Evolutionary conservation across 2,888 invertebrate genomes (phyloP), one percentile per base, ranked within the genome.

Genomic region (Ellobium chinense): DNA sequence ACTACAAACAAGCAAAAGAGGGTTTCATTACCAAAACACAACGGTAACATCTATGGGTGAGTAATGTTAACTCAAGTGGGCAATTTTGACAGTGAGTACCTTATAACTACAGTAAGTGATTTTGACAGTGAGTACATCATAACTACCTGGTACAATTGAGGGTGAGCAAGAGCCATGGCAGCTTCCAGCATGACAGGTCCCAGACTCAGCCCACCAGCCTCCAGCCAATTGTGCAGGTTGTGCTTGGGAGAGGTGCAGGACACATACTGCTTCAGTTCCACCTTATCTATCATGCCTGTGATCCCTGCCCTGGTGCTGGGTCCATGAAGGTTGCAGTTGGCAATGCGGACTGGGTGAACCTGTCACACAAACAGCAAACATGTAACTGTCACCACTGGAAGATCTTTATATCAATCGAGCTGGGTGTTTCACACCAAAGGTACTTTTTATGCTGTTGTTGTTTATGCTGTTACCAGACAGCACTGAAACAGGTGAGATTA

Each of bases 261-360:
- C 85, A 96, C 95, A 91, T 95, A 95, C 89, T 96, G 95, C 37
- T 95, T 94, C 73, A 96, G 88, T 81, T 95, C 93, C 83, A 97
- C 95, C 84, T 96, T 95, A 0, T 97, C 96, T 82, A 98, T 93
- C 68, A 98, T 94, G 7, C 96, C 96, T 2, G 98, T 98, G 37
- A 98, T 95, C 0, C 98, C 98, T 2, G 96, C 96, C 87, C 97
- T 96, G 46, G 97, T 97, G 89, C 97, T 96, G 85, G 96, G 95
- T 0, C 98, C 98, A 90, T 99, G 98, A n/a, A 99, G 94, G 94
- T 99, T 99, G 91, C 99, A 99, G 69, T 96, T 97, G 31, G 98
- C 96, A 82, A 98, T 93, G 72, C 98, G 95, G 54, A 98, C 95
- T 1, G 98, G 98, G 29, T 97, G 97, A 87, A 97, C 94, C 95